phyloP scores from a whole-genome alignment of 2,888 invertebrate species.

The Suillia variegata region DNA sequence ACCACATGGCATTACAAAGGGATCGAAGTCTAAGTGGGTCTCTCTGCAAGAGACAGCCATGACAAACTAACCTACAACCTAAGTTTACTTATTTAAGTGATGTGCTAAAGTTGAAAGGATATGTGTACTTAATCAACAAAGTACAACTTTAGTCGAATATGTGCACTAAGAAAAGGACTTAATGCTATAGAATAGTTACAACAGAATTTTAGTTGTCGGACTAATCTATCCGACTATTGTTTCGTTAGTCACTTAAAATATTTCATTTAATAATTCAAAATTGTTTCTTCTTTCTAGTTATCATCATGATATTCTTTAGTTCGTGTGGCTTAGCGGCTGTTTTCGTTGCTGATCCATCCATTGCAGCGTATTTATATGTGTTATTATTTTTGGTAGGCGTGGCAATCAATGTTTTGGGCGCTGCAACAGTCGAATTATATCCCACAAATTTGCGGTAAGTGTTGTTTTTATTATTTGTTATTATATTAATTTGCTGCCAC shows the following conservation, averaged over 20 bases:
- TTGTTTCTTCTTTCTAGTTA: constrained; percentile 30
- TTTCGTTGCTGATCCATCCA: constrained; percentile 36
- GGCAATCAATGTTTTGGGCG: constrained; percentile 47
- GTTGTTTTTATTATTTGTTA: not conserved
- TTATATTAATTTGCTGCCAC: too few relatives aligned
- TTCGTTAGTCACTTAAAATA: not conserved
- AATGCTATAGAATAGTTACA: not conserved
- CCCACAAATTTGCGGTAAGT: constrained; percentile 54
- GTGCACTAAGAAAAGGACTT: not conserved
- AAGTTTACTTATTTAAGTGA: too few relatives aligned
- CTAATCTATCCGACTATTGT: not conserved
- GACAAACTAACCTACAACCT: too few relatives aligned
- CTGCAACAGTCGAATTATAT: constrained; percentile 53
- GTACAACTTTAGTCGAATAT: not conserved
- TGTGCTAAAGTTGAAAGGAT: too few relatives aligned
- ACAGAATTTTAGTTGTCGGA: not conserved
- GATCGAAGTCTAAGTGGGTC: too few relatives aligned
- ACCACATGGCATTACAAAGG: too few relatives aligned
- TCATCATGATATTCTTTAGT: constrained; percentile 37
- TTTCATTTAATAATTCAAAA: not conserved
- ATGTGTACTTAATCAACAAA: too few relatives aligned
- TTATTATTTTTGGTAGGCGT: constrained; percentile 42
- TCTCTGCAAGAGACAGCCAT: too few relatives aligned
- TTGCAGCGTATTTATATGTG: constrained; percentile 45
- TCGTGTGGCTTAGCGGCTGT: constrained; percentile 39